Conservation (phyloP, 2,888 invertebrate genomes). For the Rhyacophila evoluta region DNA sequence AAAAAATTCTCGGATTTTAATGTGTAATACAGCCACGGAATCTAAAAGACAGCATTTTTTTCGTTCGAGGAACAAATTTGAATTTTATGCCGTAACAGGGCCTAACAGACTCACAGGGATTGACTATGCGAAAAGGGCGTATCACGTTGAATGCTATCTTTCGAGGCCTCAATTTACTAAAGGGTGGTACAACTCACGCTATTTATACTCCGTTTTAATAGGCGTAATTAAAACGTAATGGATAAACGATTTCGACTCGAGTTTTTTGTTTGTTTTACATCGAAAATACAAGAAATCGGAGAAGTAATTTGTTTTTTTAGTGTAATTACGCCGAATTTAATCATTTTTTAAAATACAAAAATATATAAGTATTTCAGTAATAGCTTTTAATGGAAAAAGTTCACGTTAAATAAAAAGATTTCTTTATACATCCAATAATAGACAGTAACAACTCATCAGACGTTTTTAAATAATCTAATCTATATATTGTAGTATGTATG, state of each 20-base stretch:
- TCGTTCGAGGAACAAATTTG: background rate
- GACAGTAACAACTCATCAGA: too few relatives aligned
- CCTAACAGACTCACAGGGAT: background rate
- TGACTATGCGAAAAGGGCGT: slow-evolving; percentile 22
- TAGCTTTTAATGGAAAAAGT: too few relatives aligned
- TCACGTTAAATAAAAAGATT: too few relatives aligned
- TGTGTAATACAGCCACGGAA: background rate
- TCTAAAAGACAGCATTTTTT: background rate
- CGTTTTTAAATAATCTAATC: too few relatives aligned
- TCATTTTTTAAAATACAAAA: too few relatives aligned
- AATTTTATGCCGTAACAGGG: slow-evolving; percentile 4
- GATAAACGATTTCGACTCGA: background rate
- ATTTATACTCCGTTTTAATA: background rate
- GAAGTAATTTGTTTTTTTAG: background rate
- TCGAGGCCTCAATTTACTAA: background rate
- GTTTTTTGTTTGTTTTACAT: slow-evolving; percentile 21
- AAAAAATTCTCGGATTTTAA: too few relatives aligned
- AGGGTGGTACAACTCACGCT: background rate
- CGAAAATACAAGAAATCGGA: background rate
- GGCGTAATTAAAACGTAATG: slow-evolving; percentile 20
- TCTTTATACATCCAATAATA: too few relatives aligned
- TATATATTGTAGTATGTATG: too few relatives aligned
- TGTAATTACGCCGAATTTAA: background rate
- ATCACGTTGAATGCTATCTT: background rate
- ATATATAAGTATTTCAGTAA: too few relatives aligned